Evolutionary conservation across 2,113 vertebrate genomes (phyloP).

Genomic region (Lycaon pictus): DNA sequence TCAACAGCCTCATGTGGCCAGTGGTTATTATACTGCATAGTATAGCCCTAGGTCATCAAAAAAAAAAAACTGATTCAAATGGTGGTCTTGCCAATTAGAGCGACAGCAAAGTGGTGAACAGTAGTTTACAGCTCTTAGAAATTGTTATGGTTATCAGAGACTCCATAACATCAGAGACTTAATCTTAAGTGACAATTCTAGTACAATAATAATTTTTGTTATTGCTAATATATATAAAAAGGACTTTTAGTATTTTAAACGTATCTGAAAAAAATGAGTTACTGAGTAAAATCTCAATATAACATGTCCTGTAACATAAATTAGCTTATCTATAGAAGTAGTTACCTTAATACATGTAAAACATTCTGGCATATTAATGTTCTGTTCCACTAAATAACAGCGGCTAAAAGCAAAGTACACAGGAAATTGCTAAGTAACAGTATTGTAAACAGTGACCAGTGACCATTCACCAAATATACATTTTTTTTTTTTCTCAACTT

Average conservation of each 20-base stretch:
- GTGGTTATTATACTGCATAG: neutral
- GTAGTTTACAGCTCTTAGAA: neutral
- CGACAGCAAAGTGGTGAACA: neutral
- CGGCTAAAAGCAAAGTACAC: neutral
- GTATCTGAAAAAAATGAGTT: neutral
- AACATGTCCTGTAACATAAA: neutral
- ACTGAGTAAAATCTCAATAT: neutral
- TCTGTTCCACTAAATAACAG: neutral
- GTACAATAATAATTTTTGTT: neutral
- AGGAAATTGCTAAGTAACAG: neutral
- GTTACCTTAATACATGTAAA: neutral
- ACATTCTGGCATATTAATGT: neutral
- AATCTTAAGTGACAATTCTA: neutral
- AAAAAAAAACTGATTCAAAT: neutral
- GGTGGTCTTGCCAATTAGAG: neutral
- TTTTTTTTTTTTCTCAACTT: neutral
- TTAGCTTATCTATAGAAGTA: neutral
- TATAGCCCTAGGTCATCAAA: neutral
- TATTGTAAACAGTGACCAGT: neutral
- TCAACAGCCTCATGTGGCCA: neutral
- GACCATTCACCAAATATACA: neutral
- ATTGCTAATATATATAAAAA: neutral
- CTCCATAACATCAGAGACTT: neutral
- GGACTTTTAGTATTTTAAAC: neutral
- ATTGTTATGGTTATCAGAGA: neutral